Evolutionary conservation across 2,797 vertebrate species (phyloP).

Genomic region (Selene dorsalis): DNA sequence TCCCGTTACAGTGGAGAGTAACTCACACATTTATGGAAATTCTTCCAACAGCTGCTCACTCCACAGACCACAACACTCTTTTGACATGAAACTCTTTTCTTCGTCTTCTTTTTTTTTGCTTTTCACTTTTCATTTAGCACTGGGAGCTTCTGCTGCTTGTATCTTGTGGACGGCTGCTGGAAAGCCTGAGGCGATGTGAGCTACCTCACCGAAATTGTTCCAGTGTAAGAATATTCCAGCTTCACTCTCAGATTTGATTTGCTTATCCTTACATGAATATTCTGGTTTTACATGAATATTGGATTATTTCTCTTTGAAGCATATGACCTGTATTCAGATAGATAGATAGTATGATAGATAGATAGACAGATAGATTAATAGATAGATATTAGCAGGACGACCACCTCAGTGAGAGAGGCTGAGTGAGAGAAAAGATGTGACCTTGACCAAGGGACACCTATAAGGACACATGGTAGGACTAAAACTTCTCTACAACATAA

Average conservation of each 20-base stretch:
- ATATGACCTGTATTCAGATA: slow-evolving; percentile 12
- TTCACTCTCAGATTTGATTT: slow-evolving; percentile 22
- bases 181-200: slow-evolving; percentile 5
- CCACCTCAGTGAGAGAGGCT: too few species aligned
- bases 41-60: slow-evolving; percentile 8
- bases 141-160: slow-evolving; percentile 13
- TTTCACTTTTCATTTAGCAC: slow-evolving; percentile 22
- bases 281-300: slow-evolving; percentile 18
- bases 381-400: too few species aligned
- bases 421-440: too few species aligned
- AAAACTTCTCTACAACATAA: too few species aligned
- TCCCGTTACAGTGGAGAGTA: background rate
- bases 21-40: background rate
- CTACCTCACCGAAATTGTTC: slow-evolving; percentile 15
- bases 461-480: too few species aligned
- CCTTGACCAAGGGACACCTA: too few species aligned
- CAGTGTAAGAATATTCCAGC: slow-evolving; percentile 26
- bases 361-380: background rate
- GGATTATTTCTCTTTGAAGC: slow-evolving; percentile 30
- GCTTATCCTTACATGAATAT: slow-evolving; percentile 25
- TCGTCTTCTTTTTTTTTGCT: background rate
- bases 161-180: slow-evolving; percentile 23
- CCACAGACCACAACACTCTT: background rate
- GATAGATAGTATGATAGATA: too few species aligned
- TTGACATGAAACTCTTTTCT: background rate